Base-by-base conservation (phyloP, 2,113 vertebrate genomes). In the Corythoichthys haematopterus region DNA sequence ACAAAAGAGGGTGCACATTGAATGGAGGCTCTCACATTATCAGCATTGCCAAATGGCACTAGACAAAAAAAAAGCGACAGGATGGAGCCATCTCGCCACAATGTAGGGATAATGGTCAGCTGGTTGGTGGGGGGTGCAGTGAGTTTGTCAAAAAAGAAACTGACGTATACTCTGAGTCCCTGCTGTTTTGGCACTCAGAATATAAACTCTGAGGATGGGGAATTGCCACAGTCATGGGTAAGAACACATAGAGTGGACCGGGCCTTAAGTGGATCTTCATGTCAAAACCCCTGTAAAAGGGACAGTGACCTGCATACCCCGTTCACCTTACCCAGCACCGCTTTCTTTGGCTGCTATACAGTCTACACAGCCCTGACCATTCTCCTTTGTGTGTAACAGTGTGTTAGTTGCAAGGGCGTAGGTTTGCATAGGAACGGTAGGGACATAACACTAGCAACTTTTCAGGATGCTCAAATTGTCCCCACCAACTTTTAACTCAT, bases 201-300 rank as follows among this genome's bases (percentile, higher is more conserved):
- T 78, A 79, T 84, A 66, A 76, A 74, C 62, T 63, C 50, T 59
- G 68, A 84, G 80, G 83, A 68, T 64, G 60, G 61, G 55, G 74
- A 79, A 84, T 72, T 66, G 66, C 74, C 68, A 73, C 75, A 74
- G 55, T 68, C 68, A 51, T 67, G 65, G 71, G 75, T 72, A 71
- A 58, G 75, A 68, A 79, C 72, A 70, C 74, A 75, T 43, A 14
- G 63, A 81, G 67, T 69, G 75, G 78, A 71, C 50, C 0, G 51
- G 38, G 70, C 75, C 56, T 79, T 82, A 87, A 90, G 83, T 88
- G 82, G 84, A 88, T 86, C 85, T 84, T 87, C 78, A 85, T 88
- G 87, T 82, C 64, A 75, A 74, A 78, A 70, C 79, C 71, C 69
- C 68, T 59, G 70, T 80, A 77, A 76, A 84, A 76, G 75, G 81